A percentile compares a stretch with the other conserved stretches of the same genome.
Conservation (phyloP, 2,888 invertebrate species). For the Spisula solida region DNA sequence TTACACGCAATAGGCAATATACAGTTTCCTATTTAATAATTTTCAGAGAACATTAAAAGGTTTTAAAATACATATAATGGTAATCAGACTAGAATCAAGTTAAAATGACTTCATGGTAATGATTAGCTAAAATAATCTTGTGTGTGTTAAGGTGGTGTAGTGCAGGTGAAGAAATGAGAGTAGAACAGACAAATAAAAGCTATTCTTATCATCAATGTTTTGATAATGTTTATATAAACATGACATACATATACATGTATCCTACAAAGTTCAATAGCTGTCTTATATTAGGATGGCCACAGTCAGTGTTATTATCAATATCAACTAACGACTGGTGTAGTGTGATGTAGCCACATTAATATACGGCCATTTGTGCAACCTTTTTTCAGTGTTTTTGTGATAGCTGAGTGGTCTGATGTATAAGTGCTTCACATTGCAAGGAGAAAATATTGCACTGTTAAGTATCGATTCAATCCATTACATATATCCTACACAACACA, state of each 20-base stretch:
- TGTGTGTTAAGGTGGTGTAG: not conserved
- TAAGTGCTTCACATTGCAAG: too few species aligned
- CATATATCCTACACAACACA: too few species aligned
- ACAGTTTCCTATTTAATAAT: not conserved
- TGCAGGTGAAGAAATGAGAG: not conserved
- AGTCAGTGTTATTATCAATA: too few species aligned
- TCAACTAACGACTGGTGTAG: too few species aligned
- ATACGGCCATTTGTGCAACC: too few species aligned
- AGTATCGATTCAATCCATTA: too few species aligned
- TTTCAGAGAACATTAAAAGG: not conserved
- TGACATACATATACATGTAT: not conserved
- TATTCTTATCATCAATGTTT: too few species aligned
- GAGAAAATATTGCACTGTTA: too few species aligned
- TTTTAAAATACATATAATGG: too few species aligned
- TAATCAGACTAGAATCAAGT: not conserved
- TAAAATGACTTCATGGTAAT: not conserved
- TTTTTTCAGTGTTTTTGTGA: not conserved
- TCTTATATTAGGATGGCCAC: not conserved
- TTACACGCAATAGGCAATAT: too few species aligned
- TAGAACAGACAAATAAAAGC: not conserved
- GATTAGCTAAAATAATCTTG: not conserved
- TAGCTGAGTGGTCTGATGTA: not conserved
- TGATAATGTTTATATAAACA: too few species aligned
- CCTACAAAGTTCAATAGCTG: not conserved
- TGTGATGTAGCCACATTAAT: too few species aligned